Percentiles rank a stretch among this genome's conserved stretches.
Conservation (phyloP, 2,113 vertebrate genomes). For the Narcine bancroftii region DNA sequence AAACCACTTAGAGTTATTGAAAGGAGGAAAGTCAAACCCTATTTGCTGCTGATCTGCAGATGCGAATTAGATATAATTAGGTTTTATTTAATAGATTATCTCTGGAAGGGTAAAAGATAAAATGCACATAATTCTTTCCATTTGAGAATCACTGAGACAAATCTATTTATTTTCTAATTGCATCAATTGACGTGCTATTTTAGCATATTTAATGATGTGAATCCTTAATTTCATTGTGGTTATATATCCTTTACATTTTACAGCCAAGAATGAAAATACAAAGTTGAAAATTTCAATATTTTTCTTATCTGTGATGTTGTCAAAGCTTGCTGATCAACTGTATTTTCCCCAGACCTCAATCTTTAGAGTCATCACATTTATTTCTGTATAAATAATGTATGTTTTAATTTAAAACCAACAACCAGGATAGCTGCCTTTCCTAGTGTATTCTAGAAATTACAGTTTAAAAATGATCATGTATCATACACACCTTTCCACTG, state of each 20-base stretch:
- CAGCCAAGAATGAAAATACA: constrained; percentile 5
- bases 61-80: neutral
- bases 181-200: neutral
- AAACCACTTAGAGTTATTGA: neutral
- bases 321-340: neutral
- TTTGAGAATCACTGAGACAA: neutral
- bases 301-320: neutral
- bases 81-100: constrained; percentile 26
- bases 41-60: neutral
- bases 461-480: neutral
- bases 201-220: constrained; percentile 18
- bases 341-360: neutral
- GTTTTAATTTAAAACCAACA: neutral
- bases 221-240: constrained; percentile 15
- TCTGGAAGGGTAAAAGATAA: constrained; percentile 7
- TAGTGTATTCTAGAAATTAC: neutral
- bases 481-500: neutral
- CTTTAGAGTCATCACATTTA: neutral
- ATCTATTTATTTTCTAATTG: constrained; percentile 33
- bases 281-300: neutral
- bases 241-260: constrained; percentile 17
- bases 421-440: neutral
- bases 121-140: neutral
- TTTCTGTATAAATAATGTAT: neutral
- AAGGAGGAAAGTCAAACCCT: neutral